A percentile compares a stretch with the other conserved stretches of the same genome.
Evolutionary conservation across 1,140 invertebrate species (phyloP).

Genomic region (Chlorops oryzae): DNA sequence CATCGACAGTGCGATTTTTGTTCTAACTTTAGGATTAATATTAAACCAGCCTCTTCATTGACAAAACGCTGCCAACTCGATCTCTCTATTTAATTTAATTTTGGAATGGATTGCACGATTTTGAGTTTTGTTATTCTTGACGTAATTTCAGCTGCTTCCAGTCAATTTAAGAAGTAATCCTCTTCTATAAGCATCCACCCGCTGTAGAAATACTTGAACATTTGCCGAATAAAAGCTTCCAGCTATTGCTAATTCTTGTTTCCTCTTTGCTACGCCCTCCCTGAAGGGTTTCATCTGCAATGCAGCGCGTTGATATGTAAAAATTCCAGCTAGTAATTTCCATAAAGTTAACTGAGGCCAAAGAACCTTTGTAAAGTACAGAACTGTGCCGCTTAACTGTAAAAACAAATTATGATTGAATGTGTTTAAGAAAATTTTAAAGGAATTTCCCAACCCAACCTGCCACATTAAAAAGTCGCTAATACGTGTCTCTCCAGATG

Average conservation of each 20-base stretch:
- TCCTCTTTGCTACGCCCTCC: constrained; percentile 19
- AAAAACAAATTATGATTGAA: constrained; percentile 28
- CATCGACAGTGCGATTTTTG: too few species aligned
- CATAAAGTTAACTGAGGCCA: constrained; percentile 94
- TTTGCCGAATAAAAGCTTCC: constrained; percentile 27
- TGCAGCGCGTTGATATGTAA: constrained; percentile 68
- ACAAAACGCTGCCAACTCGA: too few species aligned
- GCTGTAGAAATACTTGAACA: constrained; percentile 30
- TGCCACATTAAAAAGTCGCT: constrained; percentile 98
- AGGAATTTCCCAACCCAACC: constrained; percentile 48
- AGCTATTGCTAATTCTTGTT: constrained; percentile 20
- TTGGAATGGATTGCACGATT: too few species aligned
- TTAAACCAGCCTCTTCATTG: too few species aligned
- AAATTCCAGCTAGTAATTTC: constrained; percentile 78
- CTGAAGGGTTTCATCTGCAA: constrained; percentile 20
- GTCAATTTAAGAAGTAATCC: background rate
- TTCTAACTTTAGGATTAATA: too few species aligned
- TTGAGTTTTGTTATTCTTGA: too few species aligned
- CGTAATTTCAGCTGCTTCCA: too few species aligned
- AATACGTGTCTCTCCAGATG: constrained; percentile 90
- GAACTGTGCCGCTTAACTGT: constrained; percentile 61
- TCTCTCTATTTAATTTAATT: too few species aligned
- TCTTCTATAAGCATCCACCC: constrained; percentile 24
- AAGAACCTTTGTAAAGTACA: constrained; percentile 75
- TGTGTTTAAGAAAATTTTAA: constrained; percentile 3